phyloP scores from a whole-genome alignment of 2,797 vertebrate genomes.

The Poeciliopsis presidionis region DNA sequence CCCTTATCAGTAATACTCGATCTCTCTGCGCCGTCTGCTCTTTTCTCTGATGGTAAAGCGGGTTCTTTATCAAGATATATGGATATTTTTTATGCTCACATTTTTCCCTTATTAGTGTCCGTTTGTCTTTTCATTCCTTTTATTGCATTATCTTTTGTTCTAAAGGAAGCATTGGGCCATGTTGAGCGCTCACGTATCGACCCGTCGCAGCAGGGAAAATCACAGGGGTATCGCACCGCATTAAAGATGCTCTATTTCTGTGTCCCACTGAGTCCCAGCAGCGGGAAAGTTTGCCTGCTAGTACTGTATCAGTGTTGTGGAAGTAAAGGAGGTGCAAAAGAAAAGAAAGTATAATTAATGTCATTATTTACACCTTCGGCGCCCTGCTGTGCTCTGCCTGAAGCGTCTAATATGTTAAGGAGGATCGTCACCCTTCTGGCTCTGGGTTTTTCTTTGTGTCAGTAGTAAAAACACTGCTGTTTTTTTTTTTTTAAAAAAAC shows the following conservation, averaged over 20 bases:
- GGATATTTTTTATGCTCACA: not conserved
- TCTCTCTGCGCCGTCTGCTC: not conserved
- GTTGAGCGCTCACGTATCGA: slow-evolving; percentile 13
- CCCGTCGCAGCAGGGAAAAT: slow-evolving; percentile 6
- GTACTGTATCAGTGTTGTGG: not conserved
- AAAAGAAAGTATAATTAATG: not conserved
- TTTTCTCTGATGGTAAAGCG: not conserved
- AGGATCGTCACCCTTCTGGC: not conserved
- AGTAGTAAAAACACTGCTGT: not conserved
- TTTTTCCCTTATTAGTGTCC: not conserved
- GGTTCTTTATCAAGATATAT: slow-evolving; percentile 6
- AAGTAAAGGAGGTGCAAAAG: slow-evolving; percentile 1
- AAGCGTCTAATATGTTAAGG: not conserved
- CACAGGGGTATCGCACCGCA: slow-evolving; percentile 1
- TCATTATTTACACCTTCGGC: not conserved
- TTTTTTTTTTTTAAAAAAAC: not conserved
- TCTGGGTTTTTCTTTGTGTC: not conserved
- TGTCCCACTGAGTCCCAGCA: not conserved
- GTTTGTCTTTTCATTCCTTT: not conserved
- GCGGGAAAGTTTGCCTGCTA: not conserved
- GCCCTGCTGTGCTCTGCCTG: not conserved
- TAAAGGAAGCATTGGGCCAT: not conserved
- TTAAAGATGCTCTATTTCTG: slow-evolving; percentile 3
- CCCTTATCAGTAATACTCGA: not conserved
- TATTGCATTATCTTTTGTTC: slow-evolving; percentile 10